Conservation (phyloP, 2,797 vertebrate species). For the Crax fasciolata region DNA sequence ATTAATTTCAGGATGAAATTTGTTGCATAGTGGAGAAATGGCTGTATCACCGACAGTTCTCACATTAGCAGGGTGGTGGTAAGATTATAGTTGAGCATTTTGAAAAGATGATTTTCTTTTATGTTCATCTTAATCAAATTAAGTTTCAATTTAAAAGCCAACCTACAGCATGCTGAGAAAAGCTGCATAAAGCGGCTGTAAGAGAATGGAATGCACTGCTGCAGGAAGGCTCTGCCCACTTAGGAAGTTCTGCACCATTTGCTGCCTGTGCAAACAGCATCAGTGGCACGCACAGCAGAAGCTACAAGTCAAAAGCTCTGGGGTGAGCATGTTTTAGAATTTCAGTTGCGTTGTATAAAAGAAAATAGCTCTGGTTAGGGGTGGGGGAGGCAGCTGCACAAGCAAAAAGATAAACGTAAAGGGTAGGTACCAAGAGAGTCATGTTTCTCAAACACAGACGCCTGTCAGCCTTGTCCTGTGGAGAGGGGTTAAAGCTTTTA, state of each 20-base stretch:
- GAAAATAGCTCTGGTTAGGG: constrained; percentile 80
- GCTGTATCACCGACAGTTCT: background rate
- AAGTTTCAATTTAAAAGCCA: constrained; percentile 73
- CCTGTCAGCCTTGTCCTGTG: constrained; percentile 94
- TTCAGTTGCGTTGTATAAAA: constrained; percentile 77
- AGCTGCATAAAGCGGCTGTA: constrained; percentile 80
- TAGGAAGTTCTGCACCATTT: constrained; percentile 53
- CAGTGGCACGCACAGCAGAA: constrained; percentile 77
- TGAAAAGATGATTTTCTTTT: constrained; percentile 81
- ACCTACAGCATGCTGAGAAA: constrained; percentile 81
- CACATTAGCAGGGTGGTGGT: background rate
- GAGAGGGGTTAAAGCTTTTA: constrained; percentile 91
- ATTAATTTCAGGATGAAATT: constrained; percentile 37
- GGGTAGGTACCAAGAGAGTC: constrained; percentile 93
- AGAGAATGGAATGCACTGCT: constrained; percentile 72
- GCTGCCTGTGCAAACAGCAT: constrained; percentile 69
- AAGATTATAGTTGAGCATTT: background rate
- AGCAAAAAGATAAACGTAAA: constrained; percentile 87
- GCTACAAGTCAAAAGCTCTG: constrained; percentile 84
- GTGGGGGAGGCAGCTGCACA: constrained; percentile 82
- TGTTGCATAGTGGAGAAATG: background rate
- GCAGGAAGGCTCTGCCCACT: constrained; percentile 63
- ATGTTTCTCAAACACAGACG: constrained; percentile 93
- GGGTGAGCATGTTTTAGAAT: constrained; percentile 65
- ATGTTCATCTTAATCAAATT: constrained; percentile 84